Base-by-base conservation (phyloP, 2,888 invertebrate genomes). In the Antheraea assamensis region DNA sequence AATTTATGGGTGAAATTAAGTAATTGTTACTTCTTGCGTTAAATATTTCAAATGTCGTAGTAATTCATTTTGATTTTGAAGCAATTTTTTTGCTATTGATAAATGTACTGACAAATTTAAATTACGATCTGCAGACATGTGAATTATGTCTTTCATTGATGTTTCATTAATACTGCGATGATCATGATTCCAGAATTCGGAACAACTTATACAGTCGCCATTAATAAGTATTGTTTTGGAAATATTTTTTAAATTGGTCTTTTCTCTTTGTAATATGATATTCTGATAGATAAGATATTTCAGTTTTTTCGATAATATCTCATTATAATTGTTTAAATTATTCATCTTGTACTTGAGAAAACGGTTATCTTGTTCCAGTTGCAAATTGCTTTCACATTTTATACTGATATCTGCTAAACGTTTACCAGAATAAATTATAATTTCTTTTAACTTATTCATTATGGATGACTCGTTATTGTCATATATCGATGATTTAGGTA, bases 401-500 rank as follows among this genome's bases (percentile, higher is more conserved):
- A 87, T 89, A 71, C 75, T 78, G 72, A 82, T 84, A 76, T 90
- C 83, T 10, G 88, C 85, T 74, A 89, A 88, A 74, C 87, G 90
- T 73, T 89, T 84, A 3, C 89, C 87, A 77, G 88, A 90, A 73
- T 80, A 82, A 66, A 85, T 66, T 68, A 91, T 83, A 30, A 92
- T 85, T 70, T 87, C 80, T 74, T 87, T 88, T 24, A 91, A 78
- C 80, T 90, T 83, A 72, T 82, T 78, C 35, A 83, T 74, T 55
- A 76, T 74, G 3, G 87, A 76, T 42, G 80, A 68, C 70, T 87
- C 80, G 73, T 86, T 80, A n/a, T 70, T 19, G 19, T 73, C 73
- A 74, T 85, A 79, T 13, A 81, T 79, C 24, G 82, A 78, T 49
- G 87, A 82, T 78, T 84, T 86, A 71, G 86, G 84, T 61, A 90